Base-by-base conservation (phyloP, 1,140 invertebrate species). In the Diabrotica virgifera region DNA sequence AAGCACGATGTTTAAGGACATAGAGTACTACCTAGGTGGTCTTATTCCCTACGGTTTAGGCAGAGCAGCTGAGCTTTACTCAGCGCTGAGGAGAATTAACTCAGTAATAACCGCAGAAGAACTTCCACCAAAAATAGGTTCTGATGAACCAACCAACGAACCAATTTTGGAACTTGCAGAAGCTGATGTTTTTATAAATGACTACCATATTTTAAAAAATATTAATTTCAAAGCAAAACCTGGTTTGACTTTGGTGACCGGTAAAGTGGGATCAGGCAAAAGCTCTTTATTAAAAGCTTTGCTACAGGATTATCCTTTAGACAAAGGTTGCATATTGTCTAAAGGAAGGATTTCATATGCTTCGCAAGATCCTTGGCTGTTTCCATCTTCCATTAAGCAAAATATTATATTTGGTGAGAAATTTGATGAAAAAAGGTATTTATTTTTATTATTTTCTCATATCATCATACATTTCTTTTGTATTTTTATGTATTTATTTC, bases 191-290 rank as follows among this genome's bases (percentile, higher is more conserved):
- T 78, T 77, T 5, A 81, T 86, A 0, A 70, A 66, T 62, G 37
- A 56, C 8, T 56, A 62, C 5, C 77, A 81, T 58, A 87, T 86
- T 0, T 75, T 90, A 8, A 82, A 82, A 52, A 66, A 70, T 59
- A 58, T 74, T 36, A 53, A 36, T 10, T 52, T 63, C n/a, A 61
- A 58, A 40, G 37, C 65, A 0, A n/a, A 63, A 24, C 8, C 37
- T 7, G 87, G 88, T 5, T 82, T 93, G 38, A 75, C 88, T 38
- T 86, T 86, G 4, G 76, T 94, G 0, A 87, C 91, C 52, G 93
- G 93, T 35, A 83, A 87, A 52, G 90, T 95, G n/a, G 92, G 92
- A 14, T 83, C 88, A 7, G 92, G 93, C 10, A 96, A 95, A 82
- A 88, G 86, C 10, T 90, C 89, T 0, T 70, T 93, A 1, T 76